These are phyloP conservation scores for Apostichopus leukothele DNA, from an alignment of 53 echinoderm and acorn worm species.

Conservation along the genomic window DNA sequence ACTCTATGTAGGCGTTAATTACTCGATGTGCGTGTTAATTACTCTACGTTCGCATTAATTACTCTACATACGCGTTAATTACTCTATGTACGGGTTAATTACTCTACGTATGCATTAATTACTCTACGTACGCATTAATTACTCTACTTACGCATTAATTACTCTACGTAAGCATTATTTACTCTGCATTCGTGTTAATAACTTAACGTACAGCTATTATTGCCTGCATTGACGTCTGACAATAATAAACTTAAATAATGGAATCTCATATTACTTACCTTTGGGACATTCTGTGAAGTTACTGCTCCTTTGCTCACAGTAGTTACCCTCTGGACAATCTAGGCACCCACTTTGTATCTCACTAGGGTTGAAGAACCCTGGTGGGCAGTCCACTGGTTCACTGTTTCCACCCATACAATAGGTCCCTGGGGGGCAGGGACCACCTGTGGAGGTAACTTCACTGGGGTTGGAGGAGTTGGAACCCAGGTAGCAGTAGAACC, in stretches of 20 bases:
- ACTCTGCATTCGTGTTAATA: too few species aligned
- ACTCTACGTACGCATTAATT: too few species aligned
- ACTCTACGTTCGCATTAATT: too few species aligned
- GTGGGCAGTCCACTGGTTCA: conserved; percentile 70
- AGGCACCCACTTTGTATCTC: conserved; percentile 82
- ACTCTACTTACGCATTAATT: too few species aligned
- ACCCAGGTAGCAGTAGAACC: conserved; percentile 83
- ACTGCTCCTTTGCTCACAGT: conserved; percentile 76
- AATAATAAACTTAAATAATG: not conserved
- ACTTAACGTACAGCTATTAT: too few species aligned
- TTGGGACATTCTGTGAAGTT: conserved; percentile 72
- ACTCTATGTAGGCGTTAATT: too few species aligned
- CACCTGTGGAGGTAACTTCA: conserved; percentile 63
- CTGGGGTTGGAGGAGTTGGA: conserved; percentile 95
- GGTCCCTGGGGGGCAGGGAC: conserved; percentile 88
- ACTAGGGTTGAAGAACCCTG: conserved; percentile 86
- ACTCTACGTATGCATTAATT: too few species aligned
- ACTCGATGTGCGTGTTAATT: too few species aligned
- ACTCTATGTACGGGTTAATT: too few species aligned
- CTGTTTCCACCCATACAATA: conserved; percentile 85
- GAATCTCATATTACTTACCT: conserved; percentile 29
- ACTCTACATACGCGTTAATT: too few species aligned
- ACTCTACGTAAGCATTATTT: too few species aligned
- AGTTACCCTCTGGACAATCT: conserved; percentile 83
- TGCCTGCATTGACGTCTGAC: too few species aligned